A percentile compares a stretch with the other conserved stretches of the same genome.
These are phyloP conservation scores for Parascotia fuliginaria DNA, from an alignment of 2,888 invertebrate genomes.

Conservation along the genomic window DNA sequence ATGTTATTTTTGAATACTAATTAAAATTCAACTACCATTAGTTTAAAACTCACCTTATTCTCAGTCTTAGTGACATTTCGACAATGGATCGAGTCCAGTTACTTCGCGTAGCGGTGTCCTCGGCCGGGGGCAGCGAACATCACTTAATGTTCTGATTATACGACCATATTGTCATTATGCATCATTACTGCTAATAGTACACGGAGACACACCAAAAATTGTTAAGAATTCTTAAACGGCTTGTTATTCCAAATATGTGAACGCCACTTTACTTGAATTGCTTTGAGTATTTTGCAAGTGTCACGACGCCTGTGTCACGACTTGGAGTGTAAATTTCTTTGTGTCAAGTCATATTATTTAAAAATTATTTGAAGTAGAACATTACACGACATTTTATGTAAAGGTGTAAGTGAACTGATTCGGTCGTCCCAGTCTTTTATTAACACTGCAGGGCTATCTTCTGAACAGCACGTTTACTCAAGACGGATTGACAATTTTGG, in stretches of 20 bases:
- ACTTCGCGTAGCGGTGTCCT: constrained; percentile 30
- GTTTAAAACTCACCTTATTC: background rate
- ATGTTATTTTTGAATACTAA: too few relatives aligned
- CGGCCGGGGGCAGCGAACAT: constrained; percentile 42
- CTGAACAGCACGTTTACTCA: too few relatives aligned
- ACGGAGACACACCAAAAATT: constrained; percentile 64
- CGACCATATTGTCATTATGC: constrained; percentile 73
- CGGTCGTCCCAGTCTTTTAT: too few relatives aligned
- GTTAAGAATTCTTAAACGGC: constrained; percentile 66
- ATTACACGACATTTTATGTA: background rate
- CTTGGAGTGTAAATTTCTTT: constrained; percentile 21
- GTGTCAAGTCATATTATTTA: background rate
- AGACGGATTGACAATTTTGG: too few relatives aligned
- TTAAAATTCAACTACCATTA: background rate
- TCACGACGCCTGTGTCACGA: constrained; percentile 31
- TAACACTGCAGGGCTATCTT: too few relatives aligned
- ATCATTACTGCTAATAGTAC: constrained; percentile 78
- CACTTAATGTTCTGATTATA: constrained; percentile 71
- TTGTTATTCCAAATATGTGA: constrained; percentile 69
- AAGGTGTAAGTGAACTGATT: too few relatives aligned
- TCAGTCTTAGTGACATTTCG: background rate
- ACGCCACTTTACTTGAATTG: constrained; percentile 50
- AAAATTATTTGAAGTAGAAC: background rate
- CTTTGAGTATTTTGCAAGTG: constrained; percentile 21
- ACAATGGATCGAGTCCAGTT: constrained; percentile 11